Evolutionary conservation across 2,888 invertebrate species (phyloP).

Genomic region (Chymomyza amoena): DNA sequence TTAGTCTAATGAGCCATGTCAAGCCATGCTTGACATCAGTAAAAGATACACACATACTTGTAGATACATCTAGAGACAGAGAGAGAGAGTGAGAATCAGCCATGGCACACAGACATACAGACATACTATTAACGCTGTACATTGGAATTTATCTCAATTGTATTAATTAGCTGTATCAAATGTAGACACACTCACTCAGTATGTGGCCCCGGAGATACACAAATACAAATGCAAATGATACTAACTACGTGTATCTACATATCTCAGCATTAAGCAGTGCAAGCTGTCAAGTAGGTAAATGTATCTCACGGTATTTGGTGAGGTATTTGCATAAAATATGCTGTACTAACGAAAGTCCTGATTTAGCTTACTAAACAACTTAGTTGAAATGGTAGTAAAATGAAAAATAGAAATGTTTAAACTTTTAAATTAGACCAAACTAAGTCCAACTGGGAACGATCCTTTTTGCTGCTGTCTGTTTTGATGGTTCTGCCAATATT

Average conservation of each 20-base stretch:
- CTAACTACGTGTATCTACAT: not conserved
- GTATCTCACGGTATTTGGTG: not conserved
- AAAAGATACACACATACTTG: not conserved
- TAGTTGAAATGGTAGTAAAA: too few relatives aligned
- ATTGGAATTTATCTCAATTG: slow-evolving; percentile 60
- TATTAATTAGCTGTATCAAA: slow-evolving; percentile 59
- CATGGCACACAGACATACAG: too few relatives aligned
- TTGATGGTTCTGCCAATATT: too few relatives aligned
- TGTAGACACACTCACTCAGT: not conserved
- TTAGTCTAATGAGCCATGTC: slow-evolving; percentile 61
- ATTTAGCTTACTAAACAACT: too few relatives aligned
- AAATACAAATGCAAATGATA: too few relatives aligned
- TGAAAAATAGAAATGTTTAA: too few relatives aligned
- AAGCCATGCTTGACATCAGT: not conserved
- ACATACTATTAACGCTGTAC: slow-evolving; percentile 27
- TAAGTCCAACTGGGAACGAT: too few relatives aligned
- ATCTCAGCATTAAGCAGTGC: not conserved
- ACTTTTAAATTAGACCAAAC: too few relatives aligned
- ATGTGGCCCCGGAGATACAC: not conserved
- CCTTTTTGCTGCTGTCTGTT: too few relatives aligned
- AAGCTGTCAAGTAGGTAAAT: not conserved
- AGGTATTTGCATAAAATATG: not conserved
- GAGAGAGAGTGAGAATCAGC: not conserved
- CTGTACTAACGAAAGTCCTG: not conserved
- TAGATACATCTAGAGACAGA: too few relatives aligned